A percentile compares a stretch with the other conserved stretches of the same genome.
phyloP scores from a whole-genome alignment of 2,888 invertebrate species.

The Drosophila aldrichi region DNA sequence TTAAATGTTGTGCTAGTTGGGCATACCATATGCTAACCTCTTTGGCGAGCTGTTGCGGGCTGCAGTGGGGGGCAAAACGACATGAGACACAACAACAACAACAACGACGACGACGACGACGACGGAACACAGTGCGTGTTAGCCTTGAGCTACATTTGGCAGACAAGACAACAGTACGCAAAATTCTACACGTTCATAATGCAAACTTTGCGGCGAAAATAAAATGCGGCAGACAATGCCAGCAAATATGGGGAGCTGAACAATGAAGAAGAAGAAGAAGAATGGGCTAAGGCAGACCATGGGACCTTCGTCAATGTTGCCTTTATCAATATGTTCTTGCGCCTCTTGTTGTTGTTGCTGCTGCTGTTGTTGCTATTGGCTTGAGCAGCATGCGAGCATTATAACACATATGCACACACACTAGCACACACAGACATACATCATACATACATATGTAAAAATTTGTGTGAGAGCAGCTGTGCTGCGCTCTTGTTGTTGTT shows the following conservation, averaged over 20 bases:
- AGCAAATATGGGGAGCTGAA: slow-evolving; percentile 10
- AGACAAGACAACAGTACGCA: slow-evolving; percentile 43
- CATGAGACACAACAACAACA: slow-evolving; percentile 17
- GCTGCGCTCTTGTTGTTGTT: slow-evolving; percentile 22
- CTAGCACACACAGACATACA: slow-evolving; percentile 7
- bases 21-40: slow-evolving; percentile 24
- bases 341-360: slow-evolving; percentile 20
- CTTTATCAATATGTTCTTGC: slow-evolving; percentile 52
- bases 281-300: slow-evolving; percentile 6
- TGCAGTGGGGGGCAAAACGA: slow-evolving; percentile 11
- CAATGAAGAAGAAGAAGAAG: neutral
- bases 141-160: slow-evolving; percentile 69
- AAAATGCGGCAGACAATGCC: slow-evolving; percentile 43
- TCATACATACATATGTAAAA: slow-evolving; percentile 46
- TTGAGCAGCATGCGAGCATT: slow-evolving; percentile 34
- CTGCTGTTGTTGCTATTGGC: slow-evolving; percentile 44
- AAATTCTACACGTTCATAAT: slow-evolving; percentile 61
- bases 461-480: slow-evolving; percentile 45
- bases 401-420: slow-evolving; percentile 23
- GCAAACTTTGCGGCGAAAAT: slow-evolving; percentile 56
- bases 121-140: slow-evolving; percentile 56
- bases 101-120: slow-evolving; percentile 5
- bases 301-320: slow-evolving; percentile 72
- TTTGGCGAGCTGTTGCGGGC: neutral
- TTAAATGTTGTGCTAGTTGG: slow-evolving; percentile 16